Percentiles rank a stretch among this genome's conserved stretches.
Conservation (phyloP, 2,113 vertebrate species). For the Callopanchax toddi region DNA sequence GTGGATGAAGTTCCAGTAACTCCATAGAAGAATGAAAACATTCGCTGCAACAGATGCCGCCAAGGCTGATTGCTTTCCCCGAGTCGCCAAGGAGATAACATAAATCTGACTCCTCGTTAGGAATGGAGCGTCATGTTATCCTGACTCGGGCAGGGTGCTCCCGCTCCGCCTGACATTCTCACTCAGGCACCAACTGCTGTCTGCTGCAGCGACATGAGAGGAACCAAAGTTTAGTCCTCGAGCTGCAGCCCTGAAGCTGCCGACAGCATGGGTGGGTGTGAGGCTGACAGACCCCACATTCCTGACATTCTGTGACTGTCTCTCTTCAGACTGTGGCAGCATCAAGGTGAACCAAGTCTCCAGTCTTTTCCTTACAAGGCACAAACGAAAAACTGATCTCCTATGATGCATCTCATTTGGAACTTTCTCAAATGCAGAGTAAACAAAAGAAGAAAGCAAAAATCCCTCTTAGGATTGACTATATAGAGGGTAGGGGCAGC, state of each 20-base stretch:
- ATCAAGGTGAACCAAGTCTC: not conserved
- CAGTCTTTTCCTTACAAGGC: not conserved
- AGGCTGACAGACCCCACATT: slow-evolving; percentile 33
- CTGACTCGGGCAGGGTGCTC: slow-evolving; percentile 27
- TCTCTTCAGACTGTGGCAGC: slow-evolving; percentile 16
- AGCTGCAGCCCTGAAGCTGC: slow-evolving; percentile 21
- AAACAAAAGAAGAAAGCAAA: not conserved
- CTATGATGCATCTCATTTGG: not conserved
- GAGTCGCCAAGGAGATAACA: slow-evolving; percentile 31
- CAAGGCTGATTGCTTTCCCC: slow-evolving; percentile 6
- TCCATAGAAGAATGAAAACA: slow-evolving; percentile 6
- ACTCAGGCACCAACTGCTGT: slow-evolving; percentile 1
- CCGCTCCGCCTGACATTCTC: slow-evolving; percentile 7
- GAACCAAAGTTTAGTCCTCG: slow-evolving; percentile 9
- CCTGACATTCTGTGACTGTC: slow-evolving; percentile 40
- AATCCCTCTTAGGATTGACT: too few species aligned
- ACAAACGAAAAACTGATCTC: not conserved
- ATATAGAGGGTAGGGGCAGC: too few species aligned
- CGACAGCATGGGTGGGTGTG: slow-evolving; percentile 21
- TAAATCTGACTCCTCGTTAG: slow-evolving; percentile 13
- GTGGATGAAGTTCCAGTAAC: slow-evolving; percentile 5
- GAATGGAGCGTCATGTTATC: slow-evolving; percentile 25
- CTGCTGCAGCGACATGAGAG: slow-evolving; percentile 10
- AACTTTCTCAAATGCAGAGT: not conserved
- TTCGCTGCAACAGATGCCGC: slow-evolving; percentile 8